Conservation (phyloP, 2,113 vertebrate genomes). For the Chrysochloris asiatica region DNA sequence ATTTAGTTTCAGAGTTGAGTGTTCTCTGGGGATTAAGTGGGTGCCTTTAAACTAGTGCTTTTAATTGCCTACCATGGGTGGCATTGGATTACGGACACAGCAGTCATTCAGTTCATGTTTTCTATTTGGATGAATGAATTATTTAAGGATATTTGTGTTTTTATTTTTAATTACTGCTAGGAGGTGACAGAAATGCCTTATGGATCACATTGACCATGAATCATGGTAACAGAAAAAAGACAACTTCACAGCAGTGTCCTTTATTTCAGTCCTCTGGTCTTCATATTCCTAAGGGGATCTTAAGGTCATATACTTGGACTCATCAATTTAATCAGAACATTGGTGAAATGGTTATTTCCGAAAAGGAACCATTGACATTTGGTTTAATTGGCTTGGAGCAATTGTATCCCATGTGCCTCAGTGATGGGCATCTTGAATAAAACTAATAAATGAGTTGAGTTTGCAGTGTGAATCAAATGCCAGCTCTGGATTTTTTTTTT, state of each 20-base stretch:
- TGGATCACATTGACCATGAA: neutral
- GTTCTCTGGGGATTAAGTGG: neutral
- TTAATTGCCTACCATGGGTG: neutral
- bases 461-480: slow-evolving; percentile 8
- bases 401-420: slow-evolving; percentile 12
- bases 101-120: neutral
- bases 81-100: neutral
- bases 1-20: neutral
- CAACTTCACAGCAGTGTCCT: neutral
- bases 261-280: neutral
- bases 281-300: neutral
- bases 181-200: neutral
- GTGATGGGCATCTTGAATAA: slow-evolving; percentile 62
- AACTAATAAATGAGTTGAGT: slow-evolving; percentile 56
- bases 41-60: neutral
- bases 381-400: slow-evolving; percentile 65
- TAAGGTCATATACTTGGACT: neutral
- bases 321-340: slow-evolving; percentile 28
- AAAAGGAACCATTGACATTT: slow-evolving; percentile 63
- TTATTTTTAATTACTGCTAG: no score
- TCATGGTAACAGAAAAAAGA: neutral
- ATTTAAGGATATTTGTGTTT: neutral
- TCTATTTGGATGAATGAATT: neutral
- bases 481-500: neutral
- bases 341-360: slow-evolving; percentile 19